Base-by-base conservation (phyloP, 2,113 vertebrate species). In the Peromyscus polionotus region DNA sequence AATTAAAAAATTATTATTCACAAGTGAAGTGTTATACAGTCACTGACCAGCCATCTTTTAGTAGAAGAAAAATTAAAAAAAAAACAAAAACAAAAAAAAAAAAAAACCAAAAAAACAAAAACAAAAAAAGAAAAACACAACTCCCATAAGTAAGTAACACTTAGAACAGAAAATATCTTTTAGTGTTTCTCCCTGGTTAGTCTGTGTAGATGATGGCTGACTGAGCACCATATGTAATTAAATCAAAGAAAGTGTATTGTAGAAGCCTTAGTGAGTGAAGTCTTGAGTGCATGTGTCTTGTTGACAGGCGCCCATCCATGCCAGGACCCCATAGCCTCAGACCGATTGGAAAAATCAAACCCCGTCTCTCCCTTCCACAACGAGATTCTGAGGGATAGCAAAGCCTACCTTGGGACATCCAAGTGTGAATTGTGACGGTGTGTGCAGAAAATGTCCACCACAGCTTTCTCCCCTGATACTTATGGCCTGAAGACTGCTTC, bases 131-230 rank as follows among this genome's bases (percentile, higher is more conserved):
- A 42, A 92, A 45, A 80, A 57, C 93, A 92, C 39, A 48, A 63
- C 48, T 80, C 96, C 39, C 28, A 94, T 6, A 54, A 79, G 42
- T 77, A 91, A 92, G n/a, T 96, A 80, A 91, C 84, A 94, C 42
- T 68, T 33, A 76, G 65, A 92, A 88, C 33, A 67, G 14, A 95
- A 95, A 89, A 45, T 28, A 84, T 24, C 59, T 80, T 92, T 79
- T 26, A 89, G 11, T 90, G 42, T 89, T 80, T 86, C 4, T 5
- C 5, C 28, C 19, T 33, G 20, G 39, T 68, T 76, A 85, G 72
- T 67, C n/a, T 86, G 1, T 92, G 19, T 94, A 86, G 91, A 36
- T 90, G 42, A 76, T 94, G 51, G 14, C 22, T 20, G 57, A 3
- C 26, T 51, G 79, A 79, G 8, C 42, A 17, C 57, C 48, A 3